These are phyloP conservation scores for Columba guinea DNA, from an alignment of 2,797 vertebrate genomes.

Conservation along the genomic window DNA sequence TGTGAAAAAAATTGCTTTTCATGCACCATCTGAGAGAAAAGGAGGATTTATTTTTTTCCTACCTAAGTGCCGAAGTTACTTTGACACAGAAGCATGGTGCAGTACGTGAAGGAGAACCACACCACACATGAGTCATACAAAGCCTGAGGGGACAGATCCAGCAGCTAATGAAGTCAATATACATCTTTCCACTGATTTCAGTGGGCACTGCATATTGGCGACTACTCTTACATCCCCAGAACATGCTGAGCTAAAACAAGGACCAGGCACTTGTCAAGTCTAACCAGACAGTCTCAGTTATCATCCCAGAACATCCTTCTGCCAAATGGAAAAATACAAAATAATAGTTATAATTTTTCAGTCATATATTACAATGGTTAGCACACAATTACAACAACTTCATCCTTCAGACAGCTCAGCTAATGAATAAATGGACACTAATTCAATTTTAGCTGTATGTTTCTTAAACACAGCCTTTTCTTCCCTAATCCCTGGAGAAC, in stretches of 20 bases:
- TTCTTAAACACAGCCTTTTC: background rate
- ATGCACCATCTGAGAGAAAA: background rate
- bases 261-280: background rate
- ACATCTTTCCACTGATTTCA: background rate
- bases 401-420: background rate
- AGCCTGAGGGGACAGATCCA: background rate
- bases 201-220: background rate
- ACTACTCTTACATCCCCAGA: background rate
- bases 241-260: fast-evolving
- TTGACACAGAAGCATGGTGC: background rate
- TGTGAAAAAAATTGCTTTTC: background rate
- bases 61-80: background rate
- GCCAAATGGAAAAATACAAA: background rate
- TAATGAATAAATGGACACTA: background rate
- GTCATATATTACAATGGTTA: fast-evolving
- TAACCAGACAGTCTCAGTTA: background rate
- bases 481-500: background rate
- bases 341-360: background rate
- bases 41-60: background rate
- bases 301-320: background rate
- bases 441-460: background rate
- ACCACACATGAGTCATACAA: fast-evolving
- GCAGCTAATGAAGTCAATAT: background rate
- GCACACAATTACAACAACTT: background rate
- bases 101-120: background rate